A percentile compares a stretch with the other conserved stretches of the same genome.
phyloP scores from a whole-genome alignment of 2,888 invertebrate species.

The Hoplodrina blanda region DNA sequence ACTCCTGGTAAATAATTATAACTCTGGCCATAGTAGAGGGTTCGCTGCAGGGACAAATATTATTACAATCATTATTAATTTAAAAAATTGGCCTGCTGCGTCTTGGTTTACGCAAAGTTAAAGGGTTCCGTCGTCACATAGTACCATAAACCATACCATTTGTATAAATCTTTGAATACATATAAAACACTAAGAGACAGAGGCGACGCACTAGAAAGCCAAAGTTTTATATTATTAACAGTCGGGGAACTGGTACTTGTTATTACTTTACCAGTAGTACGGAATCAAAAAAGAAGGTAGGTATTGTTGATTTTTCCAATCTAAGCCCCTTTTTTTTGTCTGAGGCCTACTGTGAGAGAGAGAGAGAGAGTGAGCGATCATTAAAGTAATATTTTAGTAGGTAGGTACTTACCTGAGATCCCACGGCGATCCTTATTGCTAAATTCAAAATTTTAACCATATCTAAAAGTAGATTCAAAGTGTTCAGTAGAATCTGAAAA shows the following conservation, averaged over 20 bases:
- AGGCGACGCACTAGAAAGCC: not conserved
- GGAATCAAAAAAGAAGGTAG: no score
- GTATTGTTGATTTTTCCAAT: no score
- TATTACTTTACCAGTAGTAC: no score
- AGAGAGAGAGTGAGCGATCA: not conserved
- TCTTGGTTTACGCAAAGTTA: no score
- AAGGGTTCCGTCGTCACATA: no score
- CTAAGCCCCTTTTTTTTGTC: no score
- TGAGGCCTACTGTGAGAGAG: not conserved
- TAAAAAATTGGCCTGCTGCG: no score
- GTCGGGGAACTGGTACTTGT: no score
- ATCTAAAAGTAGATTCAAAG: slow-evolving; percentile 79
- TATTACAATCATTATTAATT: not conserved
- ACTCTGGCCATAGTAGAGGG: slow-evolving; percentile 53
- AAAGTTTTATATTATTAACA: no score
- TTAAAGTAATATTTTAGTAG: not conserved
- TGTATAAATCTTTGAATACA: no score
- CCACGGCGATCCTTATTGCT: slow-evolving; percentile 72
- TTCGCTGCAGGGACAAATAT: slow-evolving; percentile 63
- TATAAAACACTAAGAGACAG: no score
- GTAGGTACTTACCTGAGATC: slow-evolving; percentile 73
- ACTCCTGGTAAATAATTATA: slow-evolving; percentile 71
- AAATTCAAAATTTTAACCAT: slow-evolving; percentile 80
- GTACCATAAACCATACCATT: no score
- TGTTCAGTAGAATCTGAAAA: slow-evolving; percentile 82